Evolutionary conservation across 2,888 invertebrate genomes (phyloP).

Genomic region (Hirtodrosophila cameraria): DNA sequence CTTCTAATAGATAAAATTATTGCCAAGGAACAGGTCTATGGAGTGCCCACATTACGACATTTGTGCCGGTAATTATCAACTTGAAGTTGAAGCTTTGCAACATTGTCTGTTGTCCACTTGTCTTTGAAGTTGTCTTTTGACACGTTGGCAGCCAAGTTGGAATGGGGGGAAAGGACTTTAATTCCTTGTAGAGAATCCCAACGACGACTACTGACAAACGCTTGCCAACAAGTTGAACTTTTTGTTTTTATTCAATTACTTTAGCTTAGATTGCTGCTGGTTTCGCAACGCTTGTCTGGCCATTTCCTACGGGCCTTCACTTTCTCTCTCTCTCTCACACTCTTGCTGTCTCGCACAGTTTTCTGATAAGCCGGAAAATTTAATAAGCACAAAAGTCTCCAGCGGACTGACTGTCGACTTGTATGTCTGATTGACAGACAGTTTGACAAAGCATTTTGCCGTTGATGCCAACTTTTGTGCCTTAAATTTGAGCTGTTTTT

Average conservation of each 20-base stretch:
- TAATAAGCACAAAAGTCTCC: conserved; percentile 64
- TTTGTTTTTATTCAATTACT: conserved; percentile 74
- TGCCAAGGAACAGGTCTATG: conserved; percentile 82
- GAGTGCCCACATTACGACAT: conserved; percentile 88
- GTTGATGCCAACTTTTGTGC: conserved; percentile 30
- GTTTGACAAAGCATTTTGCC: conserved; percentile 61
- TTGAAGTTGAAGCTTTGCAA: conserved; percentile 26
- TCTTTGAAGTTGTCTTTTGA: conserved; percentile 30
- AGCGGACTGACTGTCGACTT: conserved; percentile 9
- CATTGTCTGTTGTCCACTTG: conserved; percentile 21
- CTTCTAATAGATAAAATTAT: conserved; percentile 82
- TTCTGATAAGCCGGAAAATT: conserved; percentile 68
- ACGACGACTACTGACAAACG: conserved; percentile 47
- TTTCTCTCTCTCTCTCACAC: no score
- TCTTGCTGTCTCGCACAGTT: conserved; percentile 41
- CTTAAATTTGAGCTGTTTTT: conserved; percentile 30
- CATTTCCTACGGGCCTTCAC: conserved; percentile 51
- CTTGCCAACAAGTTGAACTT: conserved; percentile 62
- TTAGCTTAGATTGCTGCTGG: conserved; percentile 54
- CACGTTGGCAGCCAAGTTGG: no score
- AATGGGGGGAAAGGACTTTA: conserved; percentile 14
- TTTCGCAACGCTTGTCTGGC: conserved; percentile 58
- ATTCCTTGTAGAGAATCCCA: conserved; percentile 26
- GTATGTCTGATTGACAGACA: conserved; percentile 55
- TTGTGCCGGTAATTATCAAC: conserved; percentile 85